A percentile compares a stretch with the other conserved stretches of the same genome.
phyloP scores from a whole-genome alignment of 2,113 vertebrate genomes.

The Pachypanchax playfairii region DNA sequence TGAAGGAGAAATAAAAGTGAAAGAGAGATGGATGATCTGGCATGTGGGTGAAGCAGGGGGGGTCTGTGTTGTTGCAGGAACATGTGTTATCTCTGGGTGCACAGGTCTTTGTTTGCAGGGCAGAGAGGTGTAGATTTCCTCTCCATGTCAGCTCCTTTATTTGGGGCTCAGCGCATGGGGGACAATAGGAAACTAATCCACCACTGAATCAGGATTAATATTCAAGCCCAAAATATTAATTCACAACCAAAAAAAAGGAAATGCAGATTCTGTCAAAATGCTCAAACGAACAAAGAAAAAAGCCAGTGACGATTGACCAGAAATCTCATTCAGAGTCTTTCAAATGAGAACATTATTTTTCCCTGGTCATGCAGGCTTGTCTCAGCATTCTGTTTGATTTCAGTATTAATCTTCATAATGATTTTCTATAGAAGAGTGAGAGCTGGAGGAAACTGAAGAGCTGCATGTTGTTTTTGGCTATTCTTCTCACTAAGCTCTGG shows the following conservation, averaged over 20 bases:
- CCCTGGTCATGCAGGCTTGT: conserved; percentile 53
- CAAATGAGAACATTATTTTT: conserved; percentile 72
- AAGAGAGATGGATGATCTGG: conserved; percentile 56
- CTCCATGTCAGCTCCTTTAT: conserved; percentile 78
- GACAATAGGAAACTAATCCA: conserved; percentile 83
- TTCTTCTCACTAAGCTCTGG: conserved; percentile 87
- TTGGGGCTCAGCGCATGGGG: conserved; percentile 75
- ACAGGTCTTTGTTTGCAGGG: conserved; percentile 78
- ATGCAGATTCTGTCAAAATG: conserved; percentile 80
- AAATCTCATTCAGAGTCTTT: conserved; percentile 63
- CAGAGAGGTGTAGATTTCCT: conserved; percentile 78
- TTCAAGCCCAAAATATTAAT: conserved; percentile 83
- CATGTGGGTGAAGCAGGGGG: conserved; percentile 60
- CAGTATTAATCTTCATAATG: conserved; percentile 81
- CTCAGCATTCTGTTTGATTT: conserved; percentile 73
- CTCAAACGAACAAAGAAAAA: conserved; percentile 75
- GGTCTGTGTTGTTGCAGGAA: conserved; percentile 67
- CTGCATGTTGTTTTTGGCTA: conserved; percentile 81
- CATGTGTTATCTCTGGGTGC: conserved; percentile 80
- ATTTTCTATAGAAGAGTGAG: conserved; percentile 78
- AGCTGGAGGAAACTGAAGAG: conserved; percentile 70
- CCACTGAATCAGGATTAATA: conserved; percentile 82
- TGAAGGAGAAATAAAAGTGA: conserved; percentile 36
- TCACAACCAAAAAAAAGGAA: conserved; percentile 74
- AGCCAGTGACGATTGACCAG: conserved; percentile 66